Base-by-base conservation (phyloP, 2,888 invertebrate species). In the Synanthedon andrenaeformis region DNA sequence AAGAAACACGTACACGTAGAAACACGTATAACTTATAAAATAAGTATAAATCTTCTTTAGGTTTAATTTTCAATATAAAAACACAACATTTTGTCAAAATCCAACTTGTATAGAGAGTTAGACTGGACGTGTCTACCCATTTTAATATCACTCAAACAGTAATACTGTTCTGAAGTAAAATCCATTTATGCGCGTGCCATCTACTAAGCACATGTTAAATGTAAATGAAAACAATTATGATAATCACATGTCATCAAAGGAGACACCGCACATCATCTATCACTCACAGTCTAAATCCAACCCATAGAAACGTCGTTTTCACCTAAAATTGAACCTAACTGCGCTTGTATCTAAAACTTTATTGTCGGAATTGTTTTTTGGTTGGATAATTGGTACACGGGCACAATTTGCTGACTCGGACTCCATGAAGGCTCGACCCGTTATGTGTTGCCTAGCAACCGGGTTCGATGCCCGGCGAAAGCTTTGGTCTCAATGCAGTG, bases 401-500 rank as follows among this genome's bases (percentile, higher is more conserved):
- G 49, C 5, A 19, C 23, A 49, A 49, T 49, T 49, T 49, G 49
- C 49, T 17, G 49, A 13, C 13, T 49, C 23, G 49, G 6, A 13
- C 10, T 13, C 19, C 45, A 14, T 14, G 45, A 45, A 23, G 69
- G 66, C 63, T 68, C 69, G 69, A 61, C 61, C 85, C 83, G 85
- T 86, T 86, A 86, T 67, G 69, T 72, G 75, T 70, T 69, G 72
- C 75, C 65, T 74, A 73, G 78, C 72, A 76, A 79, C 81, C 79
- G 74, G 76, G 86, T 84, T 86, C 85, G 78, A 79, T 69, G 87
- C 61, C 86, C 84, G 79, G 71, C 72, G 76, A 82, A 82, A 82
- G 81, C 77, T 61, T 60, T 59, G 63, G 56, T 58, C 70, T 69
- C 70, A 72, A 70, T 73, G 69, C 63, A 58, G 70, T 76, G 77